A percentile compares a stretch with the other conserved stretches of the same genome.
Evolutionary conservation across 2,888 invertebrate species (phyloP).

Genomic region (Yponomeuta cagnagella): DNA sequence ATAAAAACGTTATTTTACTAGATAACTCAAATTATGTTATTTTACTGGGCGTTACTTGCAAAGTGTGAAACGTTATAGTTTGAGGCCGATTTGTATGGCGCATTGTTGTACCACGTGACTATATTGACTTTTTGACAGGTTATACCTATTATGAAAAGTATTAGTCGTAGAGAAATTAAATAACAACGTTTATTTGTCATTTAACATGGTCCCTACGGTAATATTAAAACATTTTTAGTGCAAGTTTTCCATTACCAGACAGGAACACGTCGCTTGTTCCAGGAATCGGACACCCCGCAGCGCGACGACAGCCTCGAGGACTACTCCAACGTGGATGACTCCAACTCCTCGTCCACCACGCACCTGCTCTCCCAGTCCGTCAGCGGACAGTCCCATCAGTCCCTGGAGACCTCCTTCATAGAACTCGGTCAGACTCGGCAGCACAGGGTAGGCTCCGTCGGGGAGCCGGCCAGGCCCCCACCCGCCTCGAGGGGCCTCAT

Average conservation of each 20-base stretch:
- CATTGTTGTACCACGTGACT: too few species aligned
- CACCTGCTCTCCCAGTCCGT: constrained; percentile 59
- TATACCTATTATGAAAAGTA: too few species aligned
- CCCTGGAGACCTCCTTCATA: constrained; percentile 58
- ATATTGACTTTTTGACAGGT: too few species aligned
- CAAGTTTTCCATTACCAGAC: background rate
- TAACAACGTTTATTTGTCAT: too few species aligned
- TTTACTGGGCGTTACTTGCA: too few species aligned
- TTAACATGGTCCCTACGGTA: too few species aligned
- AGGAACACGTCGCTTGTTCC: constrained; percentile 10
- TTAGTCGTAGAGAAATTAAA: too few species aligned
- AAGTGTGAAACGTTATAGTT: too few species aligned
- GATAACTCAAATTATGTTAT: too few species aligned
- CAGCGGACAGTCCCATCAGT: constrained; percentile 46
- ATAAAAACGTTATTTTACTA: too few species aligned
- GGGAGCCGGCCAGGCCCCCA: constrained; percentile 44
- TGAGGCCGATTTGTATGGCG: too few species aligned
- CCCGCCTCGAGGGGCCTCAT: constrained; percentile 50
- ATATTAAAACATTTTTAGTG: too few species aligned
- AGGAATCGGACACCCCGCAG: constrained; percentile 65
- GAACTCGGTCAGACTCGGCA: constrained; percentile 39
- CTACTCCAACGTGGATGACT: constrained; percentile 59
- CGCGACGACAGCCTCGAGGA: constrained; percentile 65
- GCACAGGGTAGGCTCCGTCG: constrained; percentile 45
- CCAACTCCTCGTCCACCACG: constrained; percentile 60